phyloP scores from a whole-genome alignment of 1,140 invertebrate species.

The Thereuonema tuberculata region DNA sequence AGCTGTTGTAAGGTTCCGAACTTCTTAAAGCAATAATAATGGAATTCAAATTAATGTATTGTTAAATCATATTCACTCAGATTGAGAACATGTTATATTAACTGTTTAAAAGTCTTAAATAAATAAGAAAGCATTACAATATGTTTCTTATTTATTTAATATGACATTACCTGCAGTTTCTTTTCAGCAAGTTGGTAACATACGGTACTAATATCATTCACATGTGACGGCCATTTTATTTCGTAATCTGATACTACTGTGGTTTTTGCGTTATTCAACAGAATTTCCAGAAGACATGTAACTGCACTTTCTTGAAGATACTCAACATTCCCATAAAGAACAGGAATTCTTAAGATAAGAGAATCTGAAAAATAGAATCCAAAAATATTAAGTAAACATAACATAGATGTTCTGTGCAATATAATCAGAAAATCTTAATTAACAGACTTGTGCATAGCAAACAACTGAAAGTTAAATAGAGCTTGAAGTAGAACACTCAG shows the following conservation, averaged over 20 bases:
- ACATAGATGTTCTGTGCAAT: no score
- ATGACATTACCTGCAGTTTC: conserved; percentile 27
- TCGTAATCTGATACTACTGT: conserved; percentile 34
- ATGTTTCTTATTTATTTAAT: no score
- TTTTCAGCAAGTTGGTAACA: conserved; percentile 25
- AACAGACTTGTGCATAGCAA: no score
- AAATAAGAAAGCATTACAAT: background rate
- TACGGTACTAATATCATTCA: conserved; percentile 35
- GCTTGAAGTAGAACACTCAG: no score
- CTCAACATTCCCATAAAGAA: conserved; percentile 40
- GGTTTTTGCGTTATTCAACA: conserved; percentile 22
- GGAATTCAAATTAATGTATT: no score
- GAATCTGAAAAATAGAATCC: conserved; percentile 26
- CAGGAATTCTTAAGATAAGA: conserved; percentile 37
- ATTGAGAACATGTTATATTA: no score
- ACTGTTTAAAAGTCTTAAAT: background rate
- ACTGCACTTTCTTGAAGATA: conserved; percentile 38
- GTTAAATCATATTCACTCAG: no score
- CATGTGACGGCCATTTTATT: conserved; percentile 35
- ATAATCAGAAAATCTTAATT: no score
- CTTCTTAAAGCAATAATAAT: no score
- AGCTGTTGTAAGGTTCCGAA: no score
- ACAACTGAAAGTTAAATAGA: no score
- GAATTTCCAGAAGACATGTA: conserved; percentile 32
- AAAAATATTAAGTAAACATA: no score